Percentiles rank a stretch among this genome's conserved stretches.
These are phyloP conservation scores for Busseola fusca DNA, from an alignment of 2,888 invertebrate species.

Conservation along the genomic window DNA sequence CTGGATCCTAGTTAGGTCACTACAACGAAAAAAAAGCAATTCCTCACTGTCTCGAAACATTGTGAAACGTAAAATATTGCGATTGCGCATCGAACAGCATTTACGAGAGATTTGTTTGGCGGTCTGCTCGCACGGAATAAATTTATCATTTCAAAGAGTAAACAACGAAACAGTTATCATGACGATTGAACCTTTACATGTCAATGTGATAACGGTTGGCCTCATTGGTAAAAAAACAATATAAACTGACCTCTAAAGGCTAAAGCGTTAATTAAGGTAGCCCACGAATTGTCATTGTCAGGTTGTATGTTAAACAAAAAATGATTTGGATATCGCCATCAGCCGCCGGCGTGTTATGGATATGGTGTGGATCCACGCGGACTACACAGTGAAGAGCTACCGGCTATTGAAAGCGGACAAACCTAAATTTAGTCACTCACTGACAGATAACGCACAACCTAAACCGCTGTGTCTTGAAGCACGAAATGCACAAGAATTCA, in stretches of 20 bases:
- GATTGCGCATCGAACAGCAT: slow-evolving; percentile 34
- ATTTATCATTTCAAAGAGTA: slow-evolving; percentile 18
- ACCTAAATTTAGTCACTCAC: not conserved
- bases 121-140: slow-evolving; percentile 11
- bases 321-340: not conserved
- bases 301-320: not conserved
- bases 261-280: not conserved
- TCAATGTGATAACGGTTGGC: not conserved
- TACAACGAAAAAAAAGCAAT: slow-evolving; percentile 34
- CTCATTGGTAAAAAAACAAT: not conserved
- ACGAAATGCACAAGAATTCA: not conserved
- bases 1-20: slow-evolving; percentile 1
- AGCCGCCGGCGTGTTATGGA: not conserved
- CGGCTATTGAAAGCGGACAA: not conserved
- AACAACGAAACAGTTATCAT: slow-evolving; percentile 13
- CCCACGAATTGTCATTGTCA: not conserved
- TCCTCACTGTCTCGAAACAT: slow-evolving; percentile 40
- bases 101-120: slow-evolving; percentile 26
- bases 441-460: not conserved
- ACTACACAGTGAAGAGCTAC: not conserved
- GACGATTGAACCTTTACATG: no score
- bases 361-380: not conserved
- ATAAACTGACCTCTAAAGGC: not conserved
- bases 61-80: slow-evolving; percentile 39
- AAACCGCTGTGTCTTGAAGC: not conserved